Conservation (phyloP, 2,888 invertebrate genomes). For the Teleogryllus oceanicus region DNA sequence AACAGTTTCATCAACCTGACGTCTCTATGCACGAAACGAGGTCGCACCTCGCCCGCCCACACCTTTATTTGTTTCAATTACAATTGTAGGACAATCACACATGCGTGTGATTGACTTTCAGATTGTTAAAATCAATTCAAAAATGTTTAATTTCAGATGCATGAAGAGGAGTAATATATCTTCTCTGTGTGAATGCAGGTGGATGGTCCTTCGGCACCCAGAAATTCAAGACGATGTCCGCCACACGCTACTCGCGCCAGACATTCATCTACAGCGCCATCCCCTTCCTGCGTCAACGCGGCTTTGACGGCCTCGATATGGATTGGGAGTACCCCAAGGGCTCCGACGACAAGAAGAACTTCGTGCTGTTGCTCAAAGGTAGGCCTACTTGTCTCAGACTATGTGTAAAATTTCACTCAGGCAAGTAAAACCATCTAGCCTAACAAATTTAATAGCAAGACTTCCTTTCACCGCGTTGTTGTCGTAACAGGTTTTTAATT, state of each 20-base stretch:
- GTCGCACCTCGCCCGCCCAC: too few species aligned
- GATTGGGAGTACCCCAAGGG: conserved; percentile 95
- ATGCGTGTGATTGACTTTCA: too few species aligned
- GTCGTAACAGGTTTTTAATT: too few species aligned
- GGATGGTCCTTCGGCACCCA: conserved; percentile 98
- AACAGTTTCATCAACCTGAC: too few species aligned
- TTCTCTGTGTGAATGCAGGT: conserved; percentile 53
- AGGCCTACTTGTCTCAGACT: conserved; percentile 39
- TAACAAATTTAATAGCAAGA: background rate
- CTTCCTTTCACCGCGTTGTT: too few species aligned
- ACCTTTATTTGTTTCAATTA: too few species aligned
- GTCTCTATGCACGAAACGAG: too few species aligned
- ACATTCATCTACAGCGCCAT: conserved; percentile 93
- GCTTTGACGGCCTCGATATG: conserved; percentile 84
- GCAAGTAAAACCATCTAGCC: background rate
- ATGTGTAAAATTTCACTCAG: background rate
- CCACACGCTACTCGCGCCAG: conserved; percentile 80
- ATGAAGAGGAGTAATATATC: too few species aligned
- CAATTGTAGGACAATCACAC: too few species aligned
- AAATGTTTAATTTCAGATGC: too few species aligned
- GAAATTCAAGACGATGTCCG: conserved; percentile 90
- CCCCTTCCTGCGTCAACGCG: conserved; percentile 79
- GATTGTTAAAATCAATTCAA: too few species aligned
- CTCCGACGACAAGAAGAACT: conserved; percentile 88
- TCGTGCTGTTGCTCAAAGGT: conserved; percentile 84